Conservation (phyloP, 2,113 vertebrate species). For the Halichoerus grypus region DNA sequence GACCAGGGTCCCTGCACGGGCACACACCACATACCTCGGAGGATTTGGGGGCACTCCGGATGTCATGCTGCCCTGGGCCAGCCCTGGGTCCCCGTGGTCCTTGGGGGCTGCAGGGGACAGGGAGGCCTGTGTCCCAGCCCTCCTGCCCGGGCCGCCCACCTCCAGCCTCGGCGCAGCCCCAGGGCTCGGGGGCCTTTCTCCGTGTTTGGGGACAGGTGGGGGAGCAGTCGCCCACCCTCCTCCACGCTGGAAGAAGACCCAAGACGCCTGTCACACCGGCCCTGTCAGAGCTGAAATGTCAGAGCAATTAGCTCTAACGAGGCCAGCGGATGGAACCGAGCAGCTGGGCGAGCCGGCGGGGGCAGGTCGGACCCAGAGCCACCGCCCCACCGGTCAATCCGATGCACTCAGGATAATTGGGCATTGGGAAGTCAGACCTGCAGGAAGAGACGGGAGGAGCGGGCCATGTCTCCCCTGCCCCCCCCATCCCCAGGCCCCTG, state of each 20-base stretch:
- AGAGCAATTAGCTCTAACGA: constrained; percentile 75
- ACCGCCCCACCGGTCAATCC: constrained; percentile 65
- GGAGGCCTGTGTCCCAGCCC: background rate
- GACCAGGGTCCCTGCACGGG: background rate
- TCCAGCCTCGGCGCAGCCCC: background rate
- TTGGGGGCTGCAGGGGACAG: background rate
- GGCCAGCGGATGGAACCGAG: background rate
- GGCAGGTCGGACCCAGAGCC: fast-evolving
- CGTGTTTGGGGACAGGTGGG: background rate
- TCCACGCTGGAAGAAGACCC: background rate
- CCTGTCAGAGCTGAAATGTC: constrained; percentile 69
- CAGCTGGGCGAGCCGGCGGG: background rate
- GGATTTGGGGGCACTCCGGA: fast-evolving
- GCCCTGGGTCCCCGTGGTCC: background rate
- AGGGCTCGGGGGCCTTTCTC: background rate
- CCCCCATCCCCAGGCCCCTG: background rate
- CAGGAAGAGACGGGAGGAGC: background rate
- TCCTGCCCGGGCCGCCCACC: background rate
- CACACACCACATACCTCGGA: background rate
- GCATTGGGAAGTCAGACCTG: constrained; percentile 54
- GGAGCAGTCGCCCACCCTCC: background rate
- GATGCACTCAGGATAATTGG: constrained; percentile 81
- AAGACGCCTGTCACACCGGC: fast-evolving
- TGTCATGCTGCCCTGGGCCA: fast-evolving
- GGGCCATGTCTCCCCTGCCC: background rate